Evolutionary conservation across 2,888 invertebrate species (phyloP).

Genomic region (Achlya flavicornis): DNA sequence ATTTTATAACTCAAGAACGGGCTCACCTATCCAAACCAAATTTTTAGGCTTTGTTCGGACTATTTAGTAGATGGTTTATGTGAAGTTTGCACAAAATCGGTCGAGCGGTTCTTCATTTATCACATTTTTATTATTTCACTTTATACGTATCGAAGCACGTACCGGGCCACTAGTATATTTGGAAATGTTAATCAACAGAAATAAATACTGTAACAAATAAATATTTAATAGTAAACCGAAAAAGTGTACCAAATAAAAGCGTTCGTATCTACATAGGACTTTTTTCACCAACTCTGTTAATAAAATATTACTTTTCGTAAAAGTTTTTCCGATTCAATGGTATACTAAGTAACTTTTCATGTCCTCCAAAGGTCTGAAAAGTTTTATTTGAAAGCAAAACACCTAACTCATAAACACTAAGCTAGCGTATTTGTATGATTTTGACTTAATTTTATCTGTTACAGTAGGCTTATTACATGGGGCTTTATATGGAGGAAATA

Average conservation of each 20-base stretch:
- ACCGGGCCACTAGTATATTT: no score
- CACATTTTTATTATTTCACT: no score
- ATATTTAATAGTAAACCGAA: neutral
- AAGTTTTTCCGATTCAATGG: slow-evolving; percentile 5
- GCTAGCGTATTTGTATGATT: neutral
- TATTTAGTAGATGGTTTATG: no score
- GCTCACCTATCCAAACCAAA: no score
- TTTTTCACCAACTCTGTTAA: slow-evolving; percentile 5
- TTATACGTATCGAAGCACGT: no score
- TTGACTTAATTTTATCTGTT: neutral
- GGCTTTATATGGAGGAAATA: no score
- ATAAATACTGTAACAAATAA: neutral
- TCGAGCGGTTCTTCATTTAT: no score
- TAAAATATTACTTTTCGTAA: slow-evolving; percentile 4
- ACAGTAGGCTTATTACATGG: no score
- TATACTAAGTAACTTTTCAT: slow-evolving; percentile 5
- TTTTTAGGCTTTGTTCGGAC: no score
- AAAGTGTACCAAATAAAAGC: neutral
- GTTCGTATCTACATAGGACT: neutral
- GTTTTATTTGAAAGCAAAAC: slow-evolving; percentile 6
- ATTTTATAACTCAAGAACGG: no score
- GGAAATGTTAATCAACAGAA: neutral
- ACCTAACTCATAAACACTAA: neutral
- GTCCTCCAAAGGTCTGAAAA: neutral
- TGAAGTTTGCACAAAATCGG: no score